Base-by-base conservation (phyloP, 2,888 invertebrate species). In the Drosophila bunnanda region DNA sequence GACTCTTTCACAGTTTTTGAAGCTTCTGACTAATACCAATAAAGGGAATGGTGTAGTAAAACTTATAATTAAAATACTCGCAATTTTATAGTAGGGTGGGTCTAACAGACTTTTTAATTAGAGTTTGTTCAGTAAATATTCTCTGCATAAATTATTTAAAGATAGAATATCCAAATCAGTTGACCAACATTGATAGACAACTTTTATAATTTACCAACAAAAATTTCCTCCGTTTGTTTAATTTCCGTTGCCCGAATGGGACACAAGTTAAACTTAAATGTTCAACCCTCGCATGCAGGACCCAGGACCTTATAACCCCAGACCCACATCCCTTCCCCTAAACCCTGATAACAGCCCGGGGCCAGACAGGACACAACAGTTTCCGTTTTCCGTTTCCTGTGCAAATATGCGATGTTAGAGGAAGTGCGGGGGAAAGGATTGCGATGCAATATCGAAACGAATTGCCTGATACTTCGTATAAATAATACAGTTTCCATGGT, bases 231-330 rank as follows among this genome's bases (percentile, higher is more conserved):
- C 10, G 10, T n/a, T 28, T n/a, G 9, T 28, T n/a, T 85, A 80
- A 82, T 79, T 83, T 82, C 74, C 77, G 79, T 25, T 68, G n/a
- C 66, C 59, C 44, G 43, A 75, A 78, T 66, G 75, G 60, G 60
- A 72, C 64, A 68, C 71, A 71, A 28, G 55, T 43, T 25, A 34
- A 20, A 13, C 36, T 8, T 20, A 50, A 57, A 25, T 41, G 50
- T 30, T 20, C 22, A 46, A 5, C 15, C n/a, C 22, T 9, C 22
- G 52, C 17, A 46, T 15, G 30, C 53, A 4, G 53, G 15, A n/a
- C 22, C 43, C 22, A 30, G 13, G n/a, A 46, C 57, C 10, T 20
- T 30, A 12, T 58, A 30, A 12, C 10, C 30, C 48, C 50, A 68
- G 25, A 44, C 39, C 39, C 39, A 39, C 39, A 39, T 17, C 17